These are phyloP conservation scores for Lethocerus indicus DNA, from an alignment of 1,140 invertebrate species.

Conservation along the genomic window DNA sequence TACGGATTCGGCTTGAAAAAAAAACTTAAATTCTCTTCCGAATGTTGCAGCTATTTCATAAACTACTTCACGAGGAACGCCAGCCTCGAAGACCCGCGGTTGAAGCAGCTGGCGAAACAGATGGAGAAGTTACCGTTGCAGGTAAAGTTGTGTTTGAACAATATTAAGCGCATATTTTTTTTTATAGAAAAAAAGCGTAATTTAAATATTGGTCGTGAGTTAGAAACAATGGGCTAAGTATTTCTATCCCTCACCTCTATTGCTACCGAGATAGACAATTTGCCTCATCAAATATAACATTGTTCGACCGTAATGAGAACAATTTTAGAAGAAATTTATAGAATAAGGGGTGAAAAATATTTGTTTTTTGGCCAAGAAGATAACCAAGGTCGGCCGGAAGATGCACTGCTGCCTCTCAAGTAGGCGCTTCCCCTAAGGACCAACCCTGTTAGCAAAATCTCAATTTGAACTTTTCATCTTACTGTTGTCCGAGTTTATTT, in stretches of 20 bases:
- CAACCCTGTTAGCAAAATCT: no score
- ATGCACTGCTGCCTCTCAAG: no score
- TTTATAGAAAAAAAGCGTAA: background rate
- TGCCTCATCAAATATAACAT: no score
- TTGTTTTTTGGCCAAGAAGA: no score
- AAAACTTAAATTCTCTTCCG: background rate
- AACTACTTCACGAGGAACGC: conserved; percentile 18
- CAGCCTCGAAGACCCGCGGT: conserved; percentile 17
- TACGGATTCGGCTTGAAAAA: background rate
- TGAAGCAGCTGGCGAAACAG: conserved; percentile 8
- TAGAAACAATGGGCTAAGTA: background rate
- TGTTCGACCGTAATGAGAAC: no score
- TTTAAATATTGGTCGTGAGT: background rate
- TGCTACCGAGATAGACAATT: background rate
- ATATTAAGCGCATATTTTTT: background rate
- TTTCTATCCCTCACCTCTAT: background rate
- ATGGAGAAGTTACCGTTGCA: no score
- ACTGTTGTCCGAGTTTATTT: no score
- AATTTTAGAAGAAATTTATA: no score
- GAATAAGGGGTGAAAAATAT: no score
- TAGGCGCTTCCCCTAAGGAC: no score
- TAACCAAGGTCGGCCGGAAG: no score
- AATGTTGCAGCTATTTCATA: conserved; percentile 17
- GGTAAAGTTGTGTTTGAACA: background rate
- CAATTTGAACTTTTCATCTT: no score